phyloP scores from a whole-genome alignment of 2,113 vertebrate species.

The Galbula dea region DNA sequence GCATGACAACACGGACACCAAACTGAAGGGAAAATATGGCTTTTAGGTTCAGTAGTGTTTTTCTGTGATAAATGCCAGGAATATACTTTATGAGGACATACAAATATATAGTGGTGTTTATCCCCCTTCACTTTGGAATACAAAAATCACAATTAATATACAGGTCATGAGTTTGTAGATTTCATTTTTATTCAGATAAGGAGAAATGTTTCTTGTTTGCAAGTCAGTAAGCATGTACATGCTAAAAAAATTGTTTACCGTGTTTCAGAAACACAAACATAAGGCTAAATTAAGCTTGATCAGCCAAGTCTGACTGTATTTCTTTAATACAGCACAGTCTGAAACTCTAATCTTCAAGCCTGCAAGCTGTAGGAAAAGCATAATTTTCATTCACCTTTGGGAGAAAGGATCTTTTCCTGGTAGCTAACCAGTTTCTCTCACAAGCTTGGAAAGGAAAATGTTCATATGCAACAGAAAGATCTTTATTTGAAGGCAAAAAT shows the following conservation, averaged over 20 bases:
- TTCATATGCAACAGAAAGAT: conserved; percentile 38
- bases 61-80: not conserved
- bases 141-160: conserved; percentile 13
- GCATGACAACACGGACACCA: not conserved
- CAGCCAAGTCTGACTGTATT: conserved; percentile 51
- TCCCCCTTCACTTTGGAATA: not conserved
- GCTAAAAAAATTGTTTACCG: conserved; percentile 50
- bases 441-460: conserved; percentile 45
- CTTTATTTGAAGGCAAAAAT: conserved; percentile 60
- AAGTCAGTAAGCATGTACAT: conserved; percentile 39
- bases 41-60: not conserved
- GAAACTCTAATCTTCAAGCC: conserved; percentile 16
- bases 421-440: conserved; percentile 13
- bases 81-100: not conserved
- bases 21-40: not conserved
- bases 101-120: not conserved
- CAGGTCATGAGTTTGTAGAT: conserved; percentile 10
- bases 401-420: not conserved
- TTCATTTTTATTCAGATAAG: conserved; percentile 14
- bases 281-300: conserved; percentile 58
- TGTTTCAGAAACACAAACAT: conserved; percentile 53
- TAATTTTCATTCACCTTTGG: conserved; percentile 53
- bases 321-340: conserved; percentile 3
- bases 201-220: conserved; percentile 28
- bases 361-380: conserved; percentile 17